Evolutionary conservation across 2,113 vertebrate species (phyloP).

Genomic region (zebrafish (Danio rerio)): DNA sequence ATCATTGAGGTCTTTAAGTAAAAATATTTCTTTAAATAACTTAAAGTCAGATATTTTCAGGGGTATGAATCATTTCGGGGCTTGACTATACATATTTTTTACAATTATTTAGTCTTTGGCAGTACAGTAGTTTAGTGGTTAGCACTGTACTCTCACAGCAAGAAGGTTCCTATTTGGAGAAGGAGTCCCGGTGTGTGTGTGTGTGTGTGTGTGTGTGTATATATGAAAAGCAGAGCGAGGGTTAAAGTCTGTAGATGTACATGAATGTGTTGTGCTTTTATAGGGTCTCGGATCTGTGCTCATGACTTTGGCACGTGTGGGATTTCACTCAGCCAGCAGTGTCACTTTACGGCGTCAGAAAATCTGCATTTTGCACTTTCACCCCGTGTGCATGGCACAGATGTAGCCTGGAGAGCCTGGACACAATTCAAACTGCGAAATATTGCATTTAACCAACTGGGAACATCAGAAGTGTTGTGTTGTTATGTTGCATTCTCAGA

Average conservation of each 20-base stretch:
- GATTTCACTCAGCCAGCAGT: neutral
- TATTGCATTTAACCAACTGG: neutral
- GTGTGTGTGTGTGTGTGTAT: neutral
- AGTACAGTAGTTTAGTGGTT: too few relatives aligned
- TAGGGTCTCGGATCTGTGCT: neutral
- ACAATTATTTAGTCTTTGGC: too few relatives aligned
- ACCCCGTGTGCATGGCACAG: slow-evolving; percentile 7
- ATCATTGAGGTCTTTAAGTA: too few relatives aligned
- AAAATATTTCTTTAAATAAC: too few relatives aligned
- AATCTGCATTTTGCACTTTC: neutral
- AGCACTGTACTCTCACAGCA: too few relatives aligned
- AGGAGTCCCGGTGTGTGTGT: slow-evolving; percentile 12
- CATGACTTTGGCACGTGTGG: slow-evolving; percentile 18
- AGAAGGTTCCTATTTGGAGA: too few relatives aligned
- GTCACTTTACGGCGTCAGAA: slow-evolving; percentile 21
- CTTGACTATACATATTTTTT: too few relatives aligned
- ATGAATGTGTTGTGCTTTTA: slow-evolving; percentile 14
- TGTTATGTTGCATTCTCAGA: too few relatives aligned
- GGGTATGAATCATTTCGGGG: too few relatives aligned
- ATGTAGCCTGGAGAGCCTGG: neutral
- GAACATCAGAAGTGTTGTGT: neutral
- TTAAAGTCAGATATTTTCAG: too few relatives aligned
- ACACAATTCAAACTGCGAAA: neutral
- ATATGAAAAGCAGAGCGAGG: neutral
- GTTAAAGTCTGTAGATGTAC: neutral